Evolutionary conservation across 2,888 invertebrate species (phyloP), one percentile per base, ranked within the genome.

Genomic region (Colletes collaris): DNA sequence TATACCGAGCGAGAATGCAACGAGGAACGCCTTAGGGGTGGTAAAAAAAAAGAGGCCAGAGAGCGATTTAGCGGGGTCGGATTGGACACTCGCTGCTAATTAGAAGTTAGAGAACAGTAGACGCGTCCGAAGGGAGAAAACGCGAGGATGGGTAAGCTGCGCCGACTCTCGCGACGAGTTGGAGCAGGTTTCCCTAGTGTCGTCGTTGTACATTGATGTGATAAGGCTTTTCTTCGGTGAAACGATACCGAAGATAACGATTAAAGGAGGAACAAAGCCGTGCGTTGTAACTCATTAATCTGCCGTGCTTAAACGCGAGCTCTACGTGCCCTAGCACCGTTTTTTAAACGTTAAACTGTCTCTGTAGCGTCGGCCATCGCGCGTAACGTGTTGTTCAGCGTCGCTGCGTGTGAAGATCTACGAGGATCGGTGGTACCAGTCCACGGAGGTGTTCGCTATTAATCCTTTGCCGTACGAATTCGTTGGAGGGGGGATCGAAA

Each of bases 251-350:
- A 46, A 7, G 44, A 46, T 46, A 46, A 46, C 44, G 44, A 46
- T 7, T 8, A 8, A 0, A n/a, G 7, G n/a, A n/a, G 13, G 40
- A n/a, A 56, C 11, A 10, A 67, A 66, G 60, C 46, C 46, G 68
- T 52, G 46, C 66, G 76, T 76, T 78, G 74, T 82, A 66, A 78
- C 70, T 77, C 64, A 77, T 82, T 84, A 78, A 79, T 86, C 77
- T 85, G 85, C 80, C 82, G 86, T 89, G 89, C 89, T 90, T 89
- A 50, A 66, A 73, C 71, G 82, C 75, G 76, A 86, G 79, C 82
- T 83, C 73, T 76, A 78, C 79, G 73, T 82, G 84, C 76, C 81
- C 78, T 79, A 85, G 86, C 83, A 84, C 81, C 75, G 81, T 88
- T 83, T 82, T 79, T 79, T 73, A 35, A 76, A 86, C 72, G 67